Evolutionary conservation across 2,888 invertebrate species (phyloP), one percentile per base, ranked within the genome.

Genomic region (Myopa testacea): DNA sequence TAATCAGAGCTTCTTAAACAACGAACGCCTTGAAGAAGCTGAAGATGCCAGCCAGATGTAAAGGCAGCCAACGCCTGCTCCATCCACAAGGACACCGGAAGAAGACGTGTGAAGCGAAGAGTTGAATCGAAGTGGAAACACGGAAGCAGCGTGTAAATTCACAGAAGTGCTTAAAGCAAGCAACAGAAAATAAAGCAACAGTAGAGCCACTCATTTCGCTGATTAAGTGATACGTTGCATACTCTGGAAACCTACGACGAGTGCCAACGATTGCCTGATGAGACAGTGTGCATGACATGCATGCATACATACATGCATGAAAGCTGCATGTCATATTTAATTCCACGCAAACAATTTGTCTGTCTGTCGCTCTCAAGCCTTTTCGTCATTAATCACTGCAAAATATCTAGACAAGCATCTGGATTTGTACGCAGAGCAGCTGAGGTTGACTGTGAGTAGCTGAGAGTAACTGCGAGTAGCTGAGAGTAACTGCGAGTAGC

Each of bases 1-100:
- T 62, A 62, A 62, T 62, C 62, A 62, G 62, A 62, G 26, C 26
- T 55, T n/a, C 55, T 55, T 14, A 16, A 55, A 12, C 55, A 55
- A 5, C 55, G 6, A 55, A 55, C 55, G 55, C 55, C 55, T 55
- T 55, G 55, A 5, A 55, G 6, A 16, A 62, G n/a, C 58, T 58
- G 58, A 58, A 16, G 58, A 58, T 58, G n/a, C 58, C 14, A 58
- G 58, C 58, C n/a, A 58, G 58, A 6, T 14, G 16, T 14, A 10
- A n/a, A 58, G 10, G 50, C 50, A 58, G 10, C 1, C 50, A 26
- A 26, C 26, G 26, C 26, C 26, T 26, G 26, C 26, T 26, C 26
- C 26, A 26, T 26, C 26, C 26, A 2, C 26, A 26, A 26, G 26
- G 26, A 26, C 26, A 26, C 26, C 26, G 52, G 52, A 14, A 52